Evolutionary conservation across 2,113 vertebrate species (phyloP).

Genomic region (Istiophorus platypterus): DNA sequence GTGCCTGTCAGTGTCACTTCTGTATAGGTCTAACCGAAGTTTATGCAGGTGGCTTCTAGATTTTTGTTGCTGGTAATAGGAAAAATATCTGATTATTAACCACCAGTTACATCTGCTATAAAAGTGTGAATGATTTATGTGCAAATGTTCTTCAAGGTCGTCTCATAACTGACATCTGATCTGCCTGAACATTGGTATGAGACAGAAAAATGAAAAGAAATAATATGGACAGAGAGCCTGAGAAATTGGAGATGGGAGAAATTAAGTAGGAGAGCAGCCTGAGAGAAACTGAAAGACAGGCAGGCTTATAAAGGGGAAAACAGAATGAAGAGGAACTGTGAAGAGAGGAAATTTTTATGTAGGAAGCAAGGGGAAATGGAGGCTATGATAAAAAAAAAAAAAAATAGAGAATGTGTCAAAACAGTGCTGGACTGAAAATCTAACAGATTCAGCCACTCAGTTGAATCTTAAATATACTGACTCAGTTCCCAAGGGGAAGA

Average conservation of each 20-base stretch:
- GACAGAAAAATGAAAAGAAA: constrained; percentile 9
- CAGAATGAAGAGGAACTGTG: neutral
- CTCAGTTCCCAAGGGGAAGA: constrained; percentile 49
- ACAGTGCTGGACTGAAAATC: constrained; percentile 10
- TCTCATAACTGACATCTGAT: constrained; percentile 14
- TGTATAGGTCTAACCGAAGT: neutral
- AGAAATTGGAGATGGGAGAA: constrained; percentile 35
- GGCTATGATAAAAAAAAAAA: constrained; percentile 1
- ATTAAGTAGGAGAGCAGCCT: constrained; percentile 12
- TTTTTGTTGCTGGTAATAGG: neutral
- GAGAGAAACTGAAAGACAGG: neutral
- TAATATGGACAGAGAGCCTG: constrained; percentile 15
- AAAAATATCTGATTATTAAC: constrained; percentile 24
- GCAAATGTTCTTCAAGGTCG: constrained; percentile 20
- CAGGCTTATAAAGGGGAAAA: neutral
- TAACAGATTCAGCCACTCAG: constrained; percentile 21
- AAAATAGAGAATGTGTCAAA: constrained; percentile 13
- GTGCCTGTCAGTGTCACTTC: neutral
- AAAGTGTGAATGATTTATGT: constrained; percentile 26
- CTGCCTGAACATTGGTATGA: neutral
- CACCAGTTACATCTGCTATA: constrained; percentile 4
- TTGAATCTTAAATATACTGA: constrained; percentile 53
- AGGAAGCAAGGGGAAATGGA: neutral
- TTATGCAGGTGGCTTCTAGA: neutral
- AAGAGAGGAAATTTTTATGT: neutral